Percentiles rank a stretch among this genome's conserved stretches.
Conservation (phyloP, 2,888 invertebrate genomes). For the Temnothorax ravouxi region DNA sequence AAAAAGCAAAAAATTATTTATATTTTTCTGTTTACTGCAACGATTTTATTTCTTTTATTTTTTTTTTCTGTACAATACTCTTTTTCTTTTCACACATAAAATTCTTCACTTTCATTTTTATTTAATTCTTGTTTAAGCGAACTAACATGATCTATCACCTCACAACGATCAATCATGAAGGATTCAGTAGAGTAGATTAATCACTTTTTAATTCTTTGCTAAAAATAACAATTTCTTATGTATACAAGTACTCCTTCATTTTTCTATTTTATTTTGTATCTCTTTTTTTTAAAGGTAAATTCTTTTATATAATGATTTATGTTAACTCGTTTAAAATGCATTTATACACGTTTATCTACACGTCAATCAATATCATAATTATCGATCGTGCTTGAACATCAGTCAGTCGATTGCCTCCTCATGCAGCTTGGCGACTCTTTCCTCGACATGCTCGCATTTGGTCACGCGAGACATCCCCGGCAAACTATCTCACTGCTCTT, state of each 20-base stretch:
- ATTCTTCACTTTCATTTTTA: neutral
- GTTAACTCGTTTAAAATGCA: neutral
- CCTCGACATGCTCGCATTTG: constrained; percentile 42
- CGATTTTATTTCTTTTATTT: neutral
- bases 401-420: constrained; percentile 36
- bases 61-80: neutral
- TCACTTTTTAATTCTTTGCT: neutral
- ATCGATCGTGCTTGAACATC: constrained; percentile 30
- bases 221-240: constrained; percentile 1
- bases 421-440: constrained; percentile 26
- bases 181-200: constrained; percentile 6
- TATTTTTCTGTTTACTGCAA: neutral
- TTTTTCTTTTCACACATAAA: constrained; percentile 8
- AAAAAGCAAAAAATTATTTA: neutral
- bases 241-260: neutral
- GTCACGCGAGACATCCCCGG: constrained; percentile 47
- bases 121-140: constrained; percentile 22
- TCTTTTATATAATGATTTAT: constrained; percentile 24
- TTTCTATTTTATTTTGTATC: neutral
- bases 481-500: constrained; percentile 37
- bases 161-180: neutral
- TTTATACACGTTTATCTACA: neutral
- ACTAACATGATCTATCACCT: neutral
- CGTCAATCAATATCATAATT: constrained; percentile 24
- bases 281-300: neutral